Evolutionary conservation across 2,888 invertebrate genomes (phyloP), one percentile per base, ranked within the genome.

Genomic region (Eulithis prunata): DNA sequence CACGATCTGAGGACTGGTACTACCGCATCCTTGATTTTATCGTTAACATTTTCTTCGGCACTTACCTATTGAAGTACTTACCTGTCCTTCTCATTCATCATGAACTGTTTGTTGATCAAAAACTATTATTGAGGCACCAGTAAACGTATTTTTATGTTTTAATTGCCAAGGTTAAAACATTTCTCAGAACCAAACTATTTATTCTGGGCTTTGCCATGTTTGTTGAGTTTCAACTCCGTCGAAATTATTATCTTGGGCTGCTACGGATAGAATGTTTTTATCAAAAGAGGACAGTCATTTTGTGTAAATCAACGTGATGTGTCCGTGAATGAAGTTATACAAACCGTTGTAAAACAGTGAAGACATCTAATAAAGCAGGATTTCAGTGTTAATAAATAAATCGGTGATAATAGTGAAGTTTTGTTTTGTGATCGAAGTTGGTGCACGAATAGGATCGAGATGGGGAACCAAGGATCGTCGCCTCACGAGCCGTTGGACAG

Each of bases 391-490:
- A 64, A 47, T 58, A 60, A 69, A 77, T 81, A 79, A 75, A 73
- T 78, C 77, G 74, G 75, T 80, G 75, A 2, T 69, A 68, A 78
- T 71, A 73, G 80, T 81, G 82, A 75, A 80, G 78, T 78, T 75
- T 71, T 74, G 63, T 67, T 64, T 68, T 74, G 77, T 75, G 76
- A 72, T 74, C 69, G 77, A 70, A 75, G 41, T 12, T 71, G 66
- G 66, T 71, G 71, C 70, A 64, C 65, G 68, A 64, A 72, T 70
- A 71, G 67, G 59, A 61, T 60, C 70, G 88, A 74, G 77, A 97
- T 97, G 97, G 97, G 97, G 82, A 97, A 97, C 88, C 96, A 96
- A 90, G 96, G 96, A 82, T 97, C 97, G 76, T 96, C 96, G 82
- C 94, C 95, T 75, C 97, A 97, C 89, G 96, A 96, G 89, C 97